A percentile compares a stretch with the other conserved stretches of the same genome.
Evolutionary conservation across 2,113 vertebrate genomes (phyloP).

Genomic region (Pseudonaja textilis): DNA sequence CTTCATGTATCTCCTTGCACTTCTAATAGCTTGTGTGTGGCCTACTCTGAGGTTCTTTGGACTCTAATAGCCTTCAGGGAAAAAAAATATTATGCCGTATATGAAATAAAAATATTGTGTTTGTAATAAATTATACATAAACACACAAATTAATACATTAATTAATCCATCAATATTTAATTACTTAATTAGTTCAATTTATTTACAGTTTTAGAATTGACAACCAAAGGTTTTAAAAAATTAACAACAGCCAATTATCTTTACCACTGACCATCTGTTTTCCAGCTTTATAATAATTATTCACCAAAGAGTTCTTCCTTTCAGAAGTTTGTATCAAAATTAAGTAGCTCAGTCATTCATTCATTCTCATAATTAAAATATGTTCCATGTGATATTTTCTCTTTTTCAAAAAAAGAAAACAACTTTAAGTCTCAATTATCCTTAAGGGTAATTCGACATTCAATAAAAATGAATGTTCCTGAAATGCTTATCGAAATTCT

Average conservation of each 20-base stretch:
- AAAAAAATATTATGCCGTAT: rapidly evolving
- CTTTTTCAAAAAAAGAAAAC: neutral
- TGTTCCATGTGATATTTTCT: neutral
- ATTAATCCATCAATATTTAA: neutral
- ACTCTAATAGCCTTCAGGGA: neutral
- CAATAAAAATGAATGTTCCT: neutral
- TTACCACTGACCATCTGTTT: neutral
- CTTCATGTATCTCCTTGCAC: neutral
- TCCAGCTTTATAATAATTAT: neutral
- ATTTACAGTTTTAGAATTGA: neutral
- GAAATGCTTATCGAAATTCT: neutral
- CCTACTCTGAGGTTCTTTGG: neutral
- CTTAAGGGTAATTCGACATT: neutral
- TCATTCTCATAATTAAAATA: neutral
- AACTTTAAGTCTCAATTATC: neutral
- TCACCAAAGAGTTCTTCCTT: neutral
- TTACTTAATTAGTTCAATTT: neutral
- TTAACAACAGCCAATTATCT: neutral
- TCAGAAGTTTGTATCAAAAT: neutral
- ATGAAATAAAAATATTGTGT: neutral
- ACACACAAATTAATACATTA: neutral
- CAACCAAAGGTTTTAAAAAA: neutral
- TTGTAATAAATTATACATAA: neutral
- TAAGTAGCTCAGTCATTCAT: neutral
- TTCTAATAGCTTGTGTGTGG: neutral